These are phyloP conservation scores for Antheraea yamamai DNA, from an alignment of 2,888 invertebrate genomes.

Conservation along the genomic window DNA sequence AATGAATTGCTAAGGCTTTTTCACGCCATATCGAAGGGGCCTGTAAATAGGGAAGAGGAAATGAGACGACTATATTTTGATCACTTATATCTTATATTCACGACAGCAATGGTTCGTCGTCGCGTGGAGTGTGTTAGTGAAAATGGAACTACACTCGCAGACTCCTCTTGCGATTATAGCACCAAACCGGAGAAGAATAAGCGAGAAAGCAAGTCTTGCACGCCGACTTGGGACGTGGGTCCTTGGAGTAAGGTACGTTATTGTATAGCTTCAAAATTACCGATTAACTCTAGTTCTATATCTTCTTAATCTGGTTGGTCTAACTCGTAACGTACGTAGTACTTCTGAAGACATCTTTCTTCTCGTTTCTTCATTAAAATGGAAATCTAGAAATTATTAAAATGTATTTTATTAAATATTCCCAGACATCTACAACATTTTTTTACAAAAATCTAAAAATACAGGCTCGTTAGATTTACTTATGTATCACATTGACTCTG, in stretches of 20 bases:
- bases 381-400: no score
- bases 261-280: background rate
- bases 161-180: conserved; percentile 85
- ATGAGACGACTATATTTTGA: background rate
- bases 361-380: background rate
- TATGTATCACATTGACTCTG: no score
- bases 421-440: no score
- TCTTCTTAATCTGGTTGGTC: background rate
- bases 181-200: conserved; percentile 89
- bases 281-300: background rate
- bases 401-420: no score
- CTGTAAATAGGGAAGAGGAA: background rate
- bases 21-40: no score
- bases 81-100: background rate
- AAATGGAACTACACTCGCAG: conserved; percentile 64
- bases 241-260: conserved; percentile 94
- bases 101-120: conserved; percentile 64
- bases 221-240: conserved; percentile 94
- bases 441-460: no score
- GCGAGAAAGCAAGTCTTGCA: conserved; percentile 93
- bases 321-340: background rate
- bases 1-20: no score
- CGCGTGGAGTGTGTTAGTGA: conserved; percentile 72
- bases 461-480: no score
- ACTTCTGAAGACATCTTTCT: background rate